Conservation (phyloP, 1,140 invertebrate species). For the Plectus sambesii region DNA sequence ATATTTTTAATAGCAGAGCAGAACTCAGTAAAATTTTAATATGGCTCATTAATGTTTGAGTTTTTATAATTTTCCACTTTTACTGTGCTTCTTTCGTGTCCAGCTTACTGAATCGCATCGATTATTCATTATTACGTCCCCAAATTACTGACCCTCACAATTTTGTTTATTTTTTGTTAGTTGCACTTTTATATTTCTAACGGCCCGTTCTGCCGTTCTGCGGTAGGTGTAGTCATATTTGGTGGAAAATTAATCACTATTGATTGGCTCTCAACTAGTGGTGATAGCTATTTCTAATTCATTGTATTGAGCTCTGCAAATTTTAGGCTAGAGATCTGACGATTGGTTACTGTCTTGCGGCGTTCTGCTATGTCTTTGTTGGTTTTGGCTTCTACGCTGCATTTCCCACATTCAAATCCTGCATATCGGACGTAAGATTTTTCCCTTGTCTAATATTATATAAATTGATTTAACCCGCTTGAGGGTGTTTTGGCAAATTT, state of each 20-base stretch:
- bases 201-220: no score
- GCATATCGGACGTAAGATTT: constrained; percentile 76
- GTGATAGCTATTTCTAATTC: not conserved
- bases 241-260: no score
- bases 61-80: no score
- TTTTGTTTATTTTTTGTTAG: constrained; percentile 24
- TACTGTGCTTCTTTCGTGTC: no score
- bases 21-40: no score
- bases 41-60: no score
- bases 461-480: constrained; percentile 10
- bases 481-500: not conserved
- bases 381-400: constrained; percentile 67
- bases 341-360: constrained; percentile 70
- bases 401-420: constrained; percentile 69
- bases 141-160: no score
- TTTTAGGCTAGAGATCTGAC: constrained; percentile 71
- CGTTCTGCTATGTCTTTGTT: constrained; percentile 67
- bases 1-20: constrained; percentile 25
- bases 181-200: no score
- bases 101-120: no score
- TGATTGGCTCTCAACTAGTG: not conserved
- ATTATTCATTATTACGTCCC: no score
- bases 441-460: constrained; percentile 10
- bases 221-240: no score
- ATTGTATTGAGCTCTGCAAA: no score